Evolutionary conservation across 2,888 invertebrate genomes (phyloP), one percentile per base, ranked within the genome.

Genomic region (Euzophera pinguis): DNA sequence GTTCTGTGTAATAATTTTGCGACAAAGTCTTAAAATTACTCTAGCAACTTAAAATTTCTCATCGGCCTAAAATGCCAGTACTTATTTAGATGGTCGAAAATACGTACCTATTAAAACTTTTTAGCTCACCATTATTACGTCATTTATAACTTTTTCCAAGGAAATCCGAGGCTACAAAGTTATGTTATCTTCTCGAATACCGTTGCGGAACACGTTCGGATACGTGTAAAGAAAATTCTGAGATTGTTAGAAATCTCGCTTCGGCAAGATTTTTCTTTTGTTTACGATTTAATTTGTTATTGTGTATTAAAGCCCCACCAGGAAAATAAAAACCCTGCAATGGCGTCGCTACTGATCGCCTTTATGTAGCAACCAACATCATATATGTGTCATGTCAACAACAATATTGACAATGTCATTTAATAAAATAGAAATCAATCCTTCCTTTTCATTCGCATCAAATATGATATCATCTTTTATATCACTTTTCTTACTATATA

Each of bases 141-240:
- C 49, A 39, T 50, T 39, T 50, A 50, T 50, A 50, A 50, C 49
- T 50, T 50, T 48, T 39, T 41, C 39, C 10, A 50, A 45, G 32
- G 45, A 45, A 50, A 50, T 50, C 13, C 14, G 49, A n/a, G 27
- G 39, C 29, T 50, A 29, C 27, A 39, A 50, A 50, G 49, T 50
- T 27, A 38, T 38, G 9, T 37, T 38, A 1, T 10, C 7, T 32
- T 8, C 32, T 8, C 7, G 10, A 32, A 32, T 41, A 10, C 17
- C 22, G 10, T 41, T 22, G 17, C n/a, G 41, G n/a, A 37, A 12
- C 42, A 27, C 42, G 42, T 45, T 32, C 34, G 32, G 45, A 32
- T 45, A 45, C 45, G 32, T 45, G 45, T 32, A 45, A 14, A 14
- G 45, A 45, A 45, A 45, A 45, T 45, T 45, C 45, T 14, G 1